A percentile compares a stretch with the other conserved stretches of the same genome.
Evolutionary conservation across 2,113 vertebrate species (phyloP).

Genomic region (Anhinga anhinga): DNA sequence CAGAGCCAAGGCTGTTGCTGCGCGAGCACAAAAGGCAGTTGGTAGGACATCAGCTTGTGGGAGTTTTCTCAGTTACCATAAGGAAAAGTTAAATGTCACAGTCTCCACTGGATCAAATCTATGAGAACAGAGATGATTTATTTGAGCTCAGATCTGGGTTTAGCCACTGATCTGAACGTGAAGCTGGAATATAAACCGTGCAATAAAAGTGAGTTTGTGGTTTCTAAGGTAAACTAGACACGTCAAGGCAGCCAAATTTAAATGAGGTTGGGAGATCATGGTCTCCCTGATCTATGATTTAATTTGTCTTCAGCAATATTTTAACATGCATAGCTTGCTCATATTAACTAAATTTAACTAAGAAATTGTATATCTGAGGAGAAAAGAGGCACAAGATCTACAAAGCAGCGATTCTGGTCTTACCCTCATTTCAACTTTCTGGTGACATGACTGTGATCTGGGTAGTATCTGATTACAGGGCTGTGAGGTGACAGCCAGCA

Average conservation of each 20-base stretch:
- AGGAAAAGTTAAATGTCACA: conserved; percentile 54
- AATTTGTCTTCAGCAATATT: neutral
- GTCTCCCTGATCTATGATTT: neutral
- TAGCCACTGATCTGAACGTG: neutral
- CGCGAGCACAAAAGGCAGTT: conserved; percentile 44
- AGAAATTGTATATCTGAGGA: neutral
- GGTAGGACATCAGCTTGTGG: conserved; percentile 61
- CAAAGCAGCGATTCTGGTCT: neutral
- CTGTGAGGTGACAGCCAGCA: neutral
- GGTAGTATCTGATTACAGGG: neutral
- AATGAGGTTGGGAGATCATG: neutral
- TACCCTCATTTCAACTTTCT: neutral
- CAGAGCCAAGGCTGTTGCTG: conserved; percentile 10
- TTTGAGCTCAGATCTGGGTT: neutral
- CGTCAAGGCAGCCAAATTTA: neutral
- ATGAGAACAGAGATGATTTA: neutral
- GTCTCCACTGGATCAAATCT: conserved; percentile 23
- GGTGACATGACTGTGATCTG: neutral
- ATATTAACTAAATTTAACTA: neutral
- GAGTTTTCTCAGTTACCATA: conserved; percentile 51
- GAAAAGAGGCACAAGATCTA: neutral
- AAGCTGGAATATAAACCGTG: neutral
- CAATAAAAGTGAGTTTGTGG: neutral
- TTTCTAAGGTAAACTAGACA: neutral
- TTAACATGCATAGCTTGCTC: neutral